Conservation (phyloP, 64 coral and sea anemone genomes). For the Actinia tenebrosa region DNA sequence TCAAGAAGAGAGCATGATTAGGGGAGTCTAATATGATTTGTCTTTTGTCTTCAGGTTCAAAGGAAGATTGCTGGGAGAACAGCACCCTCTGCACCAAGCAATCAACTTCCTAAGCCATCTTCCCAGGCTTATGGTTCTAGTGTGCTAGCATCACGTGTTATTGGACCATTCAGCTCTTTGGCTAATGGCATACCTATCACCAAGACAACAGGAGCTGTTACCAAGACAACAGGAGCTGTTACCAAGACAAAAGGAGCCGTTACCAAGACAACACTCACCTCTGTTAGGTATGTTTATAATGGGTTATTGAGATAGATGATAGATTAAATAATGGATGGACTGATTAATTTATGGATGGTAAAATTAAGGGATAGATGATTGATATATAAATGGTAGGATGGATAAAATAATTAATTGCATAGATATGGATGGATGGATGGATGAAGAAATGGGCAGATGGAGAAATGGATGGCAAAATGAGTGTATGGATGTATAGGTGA, state of each 20-base stretch:
- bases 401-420: too few species aligned
- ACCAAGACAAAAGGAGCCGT: too few species aligned
- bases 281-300: not conserved
- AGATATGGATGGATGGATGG: too few species aligned
- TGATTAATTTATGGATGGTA: too few species aligned
- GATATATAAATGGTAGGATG: too few species aligned
- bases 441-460: not conserved
- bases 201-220: constrained; percentile 4
- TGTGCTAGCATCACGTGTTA: constrained; percentile 42
- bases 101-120: not conserved
- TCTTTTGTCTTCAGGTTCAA: not conserved
- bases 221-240: not conserved
- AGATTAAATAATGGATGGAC: not conserved
- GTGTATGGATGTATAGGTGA: too few species aligned
- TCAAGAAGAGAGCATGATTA: too few species aligned
- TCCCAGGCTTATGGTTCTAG: constrained; percentile 42
- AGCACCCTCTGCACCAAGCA: not conserved
- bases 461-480: too few species aligned
- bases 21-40: too few species aligned
- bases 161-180: constrained; percentile 38
- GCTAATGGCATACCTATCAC: not conserved
- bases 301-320: not conserved
- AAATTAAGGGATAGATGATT: too few species aligned
- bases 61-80: constrained; percentile 49
- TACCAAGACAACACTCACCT: constrained; percentile 9